Percentiles rank a stretch among this genome's conserved stretches.
These are phyloP conservation scores for Phytoseiulus persimilis DNA, from an alignment of 2,888 invertebrate species.

Conservation along the genomic window DNA sequence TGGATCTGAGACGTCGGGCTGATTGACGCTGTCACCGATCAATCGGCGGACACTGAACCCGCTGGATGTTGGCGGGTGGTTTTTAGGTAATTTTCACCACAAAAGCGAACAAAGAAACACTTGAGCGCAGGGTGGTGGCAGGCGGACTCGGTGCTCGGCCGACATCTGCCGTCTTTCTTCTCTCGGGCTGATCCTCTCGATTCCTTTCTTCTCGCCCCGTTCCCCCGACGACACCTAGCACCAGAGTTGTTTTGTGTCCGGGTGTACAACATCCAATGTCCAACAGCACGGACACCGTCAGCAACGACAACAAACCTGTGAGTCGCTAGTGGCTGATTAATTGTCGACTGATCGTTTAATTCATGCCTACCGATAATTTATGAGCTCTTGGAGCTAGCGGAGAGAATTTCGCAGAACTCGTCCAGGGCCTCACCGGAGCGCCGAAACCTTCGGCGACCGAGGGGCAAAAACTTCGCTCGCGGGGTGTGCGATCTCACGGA, in stretches of 20 bases:
- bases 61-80: not conserved
- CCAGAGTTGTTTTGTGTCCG: not conserved
- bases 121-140: not conserved
- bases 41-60: not conserved
- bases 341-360: not conserved
- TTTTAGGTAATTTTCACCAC: not conserved
- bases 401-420: not conserved
- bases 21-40: not conserved
- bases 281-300: not conserved
- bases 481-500: not conserved
- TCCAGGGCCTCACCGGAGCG: not conserved
- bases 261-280: not conserved
- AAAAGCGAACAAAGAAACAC: not conserved
- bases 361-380: not conserved
- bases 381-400: not conserved
- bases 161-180: not conserved
- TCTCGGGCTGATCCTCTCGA: not conserved
- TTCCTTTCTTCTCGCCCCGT: not conserved
- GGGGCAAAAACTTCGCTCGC: not conserved
- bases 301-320: not conserved
- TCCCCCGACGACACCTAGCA: not conserved
- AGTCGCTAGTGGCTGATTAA: not conserved
- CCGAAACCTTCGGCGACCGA: not conserved
- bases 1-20: not conserved
- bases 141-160: not conserved